A percentile compares a stretch with the other conserved stretches of the same genome.
These are phyloP conservation scores for Lucilia sericata DNA, from an alignment of 1,140 invertebrate species.

Conservation along the genomic window DNA sequence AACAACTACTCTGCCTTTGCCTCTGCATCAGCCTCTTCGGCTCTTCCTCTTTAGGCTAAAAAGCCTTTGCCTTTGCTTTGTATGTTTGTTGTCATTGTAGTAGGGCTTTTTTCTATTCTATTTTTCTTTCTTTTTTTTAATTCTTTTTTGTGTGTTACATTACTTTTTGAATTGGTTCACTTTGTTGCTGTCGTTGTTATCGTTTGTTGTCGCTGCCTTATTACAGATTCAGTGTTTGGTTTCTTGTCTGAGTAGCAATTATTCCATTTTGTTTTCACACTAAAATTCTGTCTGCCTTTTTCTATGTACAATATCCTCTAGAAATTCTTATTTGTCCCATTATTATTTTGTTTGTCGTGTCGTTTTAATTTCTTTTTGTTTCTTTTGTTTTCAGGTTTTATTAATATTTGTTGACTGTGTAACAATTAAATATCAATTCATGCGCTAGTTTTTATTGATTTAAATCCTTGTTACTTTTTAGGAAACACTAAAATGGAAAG, in stretches of 20 bases:
- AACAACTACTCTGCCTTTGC: background rate
- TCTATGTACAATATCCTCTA: background rate
- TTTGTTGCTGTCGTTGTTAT: slow-evolving; percentile 20
- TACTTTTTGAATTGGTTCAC: slow-evolving; percentile 29
- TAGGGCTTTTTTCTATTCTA: background rate
- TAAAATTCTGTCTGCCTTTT: background rate
- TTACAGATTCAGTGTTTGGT: background rate
- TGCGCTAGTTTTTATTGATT: no score
- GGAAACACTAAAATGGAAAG: no score
- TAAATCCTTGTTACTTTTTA: no score
- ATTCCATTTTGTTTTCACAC: slow-evolving; percentile 10
- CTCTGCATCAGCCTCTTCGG: slow-evolving; percentile 1
- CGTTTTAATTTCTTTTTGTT: background rate
- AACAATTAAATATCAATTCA: no score
- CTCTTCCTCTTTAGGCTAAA: background rate
- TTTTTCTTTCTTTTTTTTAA: background rate
- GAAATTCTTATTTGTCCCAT: no score
- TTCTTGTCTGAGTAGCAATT: slow-evolving; percentile 16
- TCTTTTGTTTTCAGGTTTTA: no score
- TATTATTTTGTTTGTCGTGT: background rate
- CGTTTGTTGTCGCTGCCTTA: slow-evolving; percentile 14
- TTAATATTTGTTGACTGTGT: no score
- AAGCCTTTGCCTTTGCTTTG: background rate
- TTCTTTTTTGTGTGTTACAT: slow-evolving; percentile 3
- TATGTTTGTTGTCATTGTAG: slow-evolving; percentile 4